Percentiles rank a stretch among this genome's conserved stretches.
These are phyloP conservation scores for Odontothrips loti DNA, from an alignment of 2,888 invertebrate species.

Conservation along the genomic window DNA sequence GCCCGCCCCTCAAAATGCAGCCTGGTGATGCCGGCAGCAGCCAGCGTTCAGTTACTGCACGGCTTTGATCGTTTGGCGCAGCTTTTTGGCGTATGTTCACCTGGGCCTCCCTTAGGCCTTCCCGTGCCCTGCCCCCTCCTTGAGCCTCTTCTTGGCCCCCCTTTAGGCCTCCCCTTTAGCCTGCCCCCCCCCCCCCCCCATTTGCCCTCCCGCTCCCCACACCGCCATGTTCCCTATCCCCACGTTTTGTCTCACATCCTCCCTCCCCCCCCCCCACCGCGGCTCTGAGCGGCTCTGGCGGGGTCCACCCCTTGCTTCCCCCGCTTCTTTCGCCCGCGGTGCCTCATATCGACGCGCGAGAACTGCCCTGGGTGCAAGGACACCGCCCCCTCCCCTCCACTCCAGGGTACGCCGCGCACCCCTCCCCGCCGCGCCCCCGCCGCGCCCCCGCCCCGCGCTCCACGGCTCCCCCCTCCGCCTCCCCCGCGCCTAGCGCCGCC, in stretches of 20 bases:
- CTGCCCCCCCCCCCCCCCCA: not conserved
- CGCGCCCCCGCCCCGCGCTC: not conserved
- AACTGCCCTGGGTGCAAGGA: conserved; percentile 12
- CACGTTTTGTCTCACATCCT: too few species aligned
- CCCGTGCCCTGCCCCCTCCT: not conserved
- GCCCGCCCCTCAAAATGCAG: not conserved
- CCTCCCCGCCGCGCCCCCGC: not conserved
- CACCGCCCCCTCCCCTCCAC: not conserved
- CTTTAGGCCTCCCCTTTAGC: not conserved
- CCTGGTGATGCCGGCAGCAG: too few species aligned
- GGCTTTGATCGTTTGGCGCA: too few species aligned
- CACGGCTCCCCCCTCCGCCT: not conserved
- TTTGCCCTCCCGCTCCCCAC: too few species aligned
- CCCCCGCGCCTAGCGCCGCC: not conserved
- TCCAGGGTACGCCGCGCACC: not conserved
- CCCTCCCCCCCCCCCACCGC: too few species aligned
- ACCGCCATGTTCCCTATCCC: too few species aligned
- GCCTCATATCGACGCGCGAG: conserved; percentile 21
- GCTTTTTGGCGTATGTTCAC: too few species aligned
- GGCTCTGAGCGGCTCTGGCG: not conserved
- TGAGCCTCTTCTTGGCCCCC: not conserved
- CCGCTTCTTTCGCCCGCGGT: not conserved
- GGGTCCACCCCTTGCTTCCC: not conserved
- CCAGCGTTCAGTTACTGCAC: too few species aligned
- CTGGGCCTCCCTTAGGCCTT: too few species aligned